Evolutionary conservation across 2,113 vertebrate genomes (phyloP).

Genomic region (Bubalus kerabau): DNA sequence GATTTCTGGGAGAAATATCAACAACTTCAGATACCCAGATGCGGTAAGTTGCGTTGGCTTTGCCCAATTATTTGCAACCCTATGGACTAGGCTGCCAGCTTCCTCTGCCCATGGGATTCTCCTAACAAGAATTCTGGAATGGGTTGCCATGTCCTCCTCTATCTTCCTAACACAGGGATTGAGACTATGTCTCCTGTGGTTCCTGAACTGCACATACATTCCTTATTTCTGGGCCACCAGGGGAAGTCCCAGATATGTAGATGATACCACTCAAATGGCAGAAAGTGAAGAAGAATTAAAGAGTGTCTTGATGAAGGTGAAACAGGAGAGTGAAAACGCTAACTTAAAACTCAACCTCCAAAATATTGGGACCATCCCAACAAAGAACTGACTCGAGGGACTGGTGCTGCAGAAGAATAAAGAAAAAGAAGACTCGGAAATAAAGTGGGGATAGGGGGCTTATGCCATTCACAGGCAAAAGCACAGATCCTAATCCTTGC

Average conservation of each 20-base stretch:
- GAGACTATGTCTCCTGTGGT: background rate
- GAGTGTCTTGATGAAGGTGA: background rate
- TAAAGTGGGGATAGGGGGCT: fast-evolving
- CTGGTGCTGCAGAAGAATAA: background rate
- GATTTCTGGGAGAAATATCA: background rate
- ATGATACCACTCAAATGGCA: background rate
- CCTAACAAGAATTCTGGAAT: background rate
- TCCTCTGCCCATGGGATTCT: background rate
- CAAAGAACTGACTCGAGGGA: background rate
- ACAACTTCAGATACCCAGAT: background rate
- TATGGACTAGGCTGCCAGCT: background rate
- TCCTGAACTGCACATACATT: background rate
- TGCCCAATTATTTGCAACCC: background rate
- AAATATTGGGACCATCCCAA: fast-evolving
- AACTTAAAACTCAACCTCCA: background rate
- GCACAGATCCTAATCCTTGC: background rate
- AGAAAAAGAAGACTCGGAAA: background rate
- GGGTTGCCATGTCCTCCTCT: background rate
- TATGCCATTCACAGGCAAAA: background rate
- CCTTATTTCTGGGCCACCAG: background rate
- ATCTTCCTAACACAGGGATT: background rate
- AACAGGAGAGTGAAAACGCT: background rate
- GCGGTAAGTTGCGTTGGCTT: background rate
- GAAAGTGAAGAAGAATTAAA: background rate
- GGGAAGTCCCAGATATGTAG: background rate